Evolutionary conservation across 2,797 vertebrate species (phyloP).

Genomic region (Cyprinodon diabolis): DNA sequence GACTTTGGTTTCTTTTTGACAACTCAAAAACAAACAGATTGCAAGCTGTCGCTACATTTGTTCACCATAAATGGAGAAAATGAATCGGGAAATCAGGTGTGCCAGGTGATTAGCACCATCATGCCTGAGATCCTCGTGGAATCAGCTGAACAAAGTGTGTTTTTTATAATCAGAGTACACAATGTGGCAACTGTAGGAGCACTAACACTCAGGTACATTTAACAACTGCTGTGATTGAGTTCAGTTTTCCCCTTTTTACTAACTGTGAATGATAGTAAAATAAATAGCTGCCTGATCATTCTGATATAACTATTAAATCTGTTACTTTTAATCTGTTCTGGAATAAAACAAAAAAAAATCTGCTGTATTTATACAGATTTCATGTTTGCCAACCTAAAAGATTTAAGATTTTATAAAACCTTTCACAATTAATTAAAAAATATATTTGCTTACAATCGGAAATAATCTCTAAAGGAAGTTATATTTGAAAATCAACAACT

Average conservation of each 20-base stretch:
- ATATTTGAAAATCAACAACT: background rate
- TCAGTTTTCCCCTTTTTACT: slow-evolving; percentile 1
- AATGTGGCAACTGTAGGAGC: slow-evolving; percentile 15
- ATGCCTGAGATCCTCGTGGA: slow-evolving; percentile 60
- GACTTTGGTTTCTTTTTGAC: slow-evolving; percentile 75
- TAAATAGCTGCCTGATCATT: slow-evolving; percentile 6
- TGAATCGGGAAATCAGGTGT: slow-evolving; percentile 75
- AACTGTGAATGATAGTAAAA: slow-evolving; percentile 15
- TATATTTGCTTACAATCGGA: background rate
- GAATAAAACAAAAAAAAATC: background rate
- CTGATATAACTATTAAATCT: background rate
- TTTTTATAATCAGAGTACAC: slow-evolving; percentile 44
- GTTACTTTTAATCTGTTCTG: background rate
- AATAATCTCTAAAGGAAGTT: background rate
- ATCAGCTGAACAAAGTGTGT: slow-evolving; percentile 52
- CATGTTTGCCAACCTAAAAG: background rate
- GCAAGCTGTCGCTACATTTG: slow-evolving; percentile 70
- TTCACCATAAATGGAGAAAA: slow-evolving; percentile 68
- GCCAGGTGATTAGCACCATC: slow-evolving; percentile 72
- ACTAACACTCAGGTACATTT: background rate
- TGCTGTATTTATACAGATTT: background rate
- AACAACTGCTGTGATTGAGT: background rate
- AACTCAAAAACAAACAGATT: slow-evolving; percentile 77
- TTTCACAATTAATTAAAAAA: background rate
- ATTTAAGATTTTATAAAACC: background rate